Evolutionary conservation across 2,888 invertebrate genomes (phyloP), one percentile per base, ranked within the genome.

Genomic region (Agapetus fuscipes): DNA sequence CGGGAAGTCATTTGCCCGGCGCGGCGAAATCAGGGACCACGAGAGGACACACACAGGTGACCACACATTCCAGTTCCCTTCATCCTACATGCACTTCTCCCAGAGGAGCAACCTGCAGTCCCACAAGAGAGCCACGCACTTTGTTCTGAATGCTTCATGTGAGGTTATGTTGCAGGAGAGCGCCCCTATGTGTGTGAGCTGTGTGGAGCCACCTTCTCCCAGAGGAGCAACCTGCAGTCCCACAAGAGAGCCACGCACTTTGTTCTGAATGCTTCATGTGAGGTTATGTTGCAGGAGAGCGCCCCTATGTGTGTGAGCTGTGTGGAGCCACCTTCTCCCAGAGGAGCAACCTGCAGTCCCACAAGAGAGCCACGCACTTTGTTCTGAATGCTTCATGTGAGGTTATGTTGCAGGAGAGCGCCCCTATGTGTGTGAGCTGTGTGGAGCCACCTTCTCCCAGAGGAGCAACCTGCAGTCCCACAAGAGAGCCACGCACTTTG

Each of bases 321-420:
- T 89, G 89, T 56, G 78, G 78, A 2, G 78, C 85, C 1, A 76
- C 80, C 1, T 89, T 89, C 63, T 78, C 85, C 12, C 89, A 89
- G 60, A 68, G 86, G 14, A 81, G 83, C 24, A 89, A 89, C 62
- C 64, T 87, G 48, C 82, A 83, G 57, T 83, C 83, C 0, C 88
- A 89, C 57, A 77, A 78, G 46, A 70, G 84, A 7, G 81, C 83
- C 2, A 87, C 83, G 0, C 88, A 89, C 56, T 72, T 79, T 34
- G 80, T n/a, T n/a, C n/a, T n/a, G n/a, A n/a, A n/a, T n/a, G n/a
- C n/a, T n/a, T n/a, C n/a, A n/a, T n/a, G n/a, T n/a, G n/a, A n/a
- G n/a, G n/a, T n/a, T n/a, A n/a, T n/a, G n/a, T n/a, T 0, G 10
- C 50, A 70, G 76, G 86, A 0, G 86, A 85, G 57, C 74, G 82